Percentiles rank a stretch among this genome's conserved stretches.
phyloP scores from a whole-genome alignment of 2,797 vertebrate species.

The Iguana delicatissima region DNA sequence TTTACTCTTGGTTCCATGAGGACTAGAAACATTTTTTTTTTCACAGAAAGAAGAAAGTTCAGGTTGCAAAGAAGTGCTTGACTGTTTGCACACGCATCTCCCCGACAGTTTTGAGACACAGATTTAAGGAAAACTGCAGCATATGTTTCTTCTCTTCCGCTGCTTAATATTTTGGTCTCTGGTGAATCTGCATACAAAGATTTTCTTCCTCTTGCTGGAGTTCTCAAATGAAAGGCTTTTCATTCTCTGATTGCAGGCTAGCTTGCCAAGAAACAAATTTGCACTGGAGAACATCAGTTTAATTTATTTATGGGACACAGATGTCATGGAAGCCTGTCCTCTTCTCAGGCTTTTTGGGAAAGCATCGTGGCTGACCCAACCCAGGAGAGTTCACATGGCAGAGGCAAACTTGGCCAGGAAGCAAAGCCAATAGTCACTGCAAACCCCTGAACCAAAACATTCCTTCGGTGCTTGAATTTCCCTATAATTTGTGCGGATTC shows the following conservation, averaged over 20 bases:
- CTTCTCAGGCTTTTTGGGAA: slow-evolving; percentile 81
- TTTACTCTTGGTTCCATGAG: background rate
- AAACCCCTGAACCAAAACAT: slow-evolving; percentile 84
- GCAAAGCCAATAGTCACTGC: slow-evolving; percentile 81
- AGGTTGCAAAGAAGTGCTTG: background rate
- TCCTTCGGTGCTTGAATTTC: slow-evolving; percentile 82
- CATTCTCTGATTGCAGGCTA: slow-evolving; percentile 82
- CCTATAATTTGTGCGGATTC: slow-evolving; percentile 84
- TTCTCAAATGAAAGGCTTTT: slow-evolving; percentile 85
- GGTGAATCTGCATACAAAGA: slow-evolving; percentile 80
- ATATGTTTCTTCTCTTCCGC: slow-evolving; percentile 81
- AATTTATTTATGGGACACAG: slow-evolving; percentile 88
- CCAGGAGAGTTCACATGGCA: slow-evolving; percentile 82
- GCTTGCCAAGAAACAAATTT: slow-evolving; percentile 84
- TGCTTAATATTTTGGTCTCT: slow-evolving; percentile 84
- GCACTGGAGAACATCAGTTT: slow-evolving; percentile 85
- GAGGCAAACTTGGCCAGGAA: slow-evolving; percentile 78
- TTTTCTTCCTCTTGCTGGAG: slow-evolving; percentile 82
- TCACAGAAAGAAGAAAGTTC: background rate
- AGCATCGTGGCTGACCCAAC: slow-evolving; percentile 76
- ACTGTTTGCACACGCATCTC: background rate
- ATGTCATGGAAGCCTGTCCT: slow-evolving; percentile 84
- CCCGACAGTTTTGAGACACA: slow-evolving; percentile 56
- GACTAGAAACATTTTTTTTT: background rate
- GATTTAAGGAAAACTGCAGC: slow-evolving; percentile 64